Evolutionary conservation across 2,797 vertebrate species (phyloP).

Genomic region (Enteromius viviparus): DNA sequence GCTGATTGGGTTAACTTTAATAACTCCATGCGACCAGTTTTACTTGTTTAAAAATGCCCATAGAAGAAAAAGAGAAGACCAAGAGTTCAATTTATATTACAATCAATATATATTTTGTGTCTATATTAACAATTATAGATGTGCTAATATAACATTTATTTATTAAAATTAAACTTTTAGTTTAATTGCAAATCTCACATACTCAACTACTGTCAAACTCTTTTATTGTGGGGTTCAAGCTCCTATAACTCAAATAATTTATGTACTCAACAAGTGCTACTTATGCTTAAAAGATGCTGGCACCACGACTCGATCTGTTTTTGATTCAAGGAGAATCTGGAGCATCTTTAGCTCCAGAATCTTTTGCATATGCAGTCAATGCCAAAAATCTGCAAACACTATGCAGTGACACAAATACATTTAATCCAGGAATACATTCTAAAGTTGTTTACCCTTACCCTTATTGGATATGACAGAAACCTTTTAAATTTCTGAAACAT

Average conservation of each 20-base stretch:
- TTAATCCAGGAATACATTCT: no score
- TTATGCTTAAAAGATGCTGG: not conserved
- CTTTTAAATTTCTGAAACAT: no score
- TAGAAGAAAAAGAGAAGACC: not conserved
- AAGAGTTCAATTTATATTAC: not conserved
- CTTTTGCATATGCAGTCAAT: not conserved
- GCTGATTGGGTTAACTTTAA: slow-evolving; percentile 6
- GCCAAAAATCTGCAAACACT: not conserved
- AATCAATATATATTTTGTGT: not conserved
- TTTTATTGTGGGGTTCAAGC: not conserved
- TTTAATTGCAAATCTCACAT: not conserved
- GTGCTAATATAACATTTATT: not conserved
- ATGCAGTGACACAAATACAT: no score
- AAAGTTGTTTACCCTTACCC: no score
- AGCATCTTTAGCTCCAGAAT: no score
- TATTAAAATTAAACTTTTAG: not conserved
- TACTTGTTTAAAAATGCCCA: not conserved
- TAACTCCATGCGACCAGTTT: not conserved
- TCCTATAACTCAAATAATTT: not conserved
- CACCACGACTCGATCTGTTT: slow-evolving; percentile 21
- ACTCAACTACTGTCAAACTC: not conserved
- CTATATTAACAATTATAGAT: not conserved
- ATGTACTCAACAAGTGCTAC: not conserved
- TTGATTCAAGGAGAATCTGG: not conserved
- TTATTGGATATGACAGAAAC: no score